Evolutionary conservation across 2,888 invertebrate species (phyloP).

Genomic region (Campoplex nolae): DNA sequence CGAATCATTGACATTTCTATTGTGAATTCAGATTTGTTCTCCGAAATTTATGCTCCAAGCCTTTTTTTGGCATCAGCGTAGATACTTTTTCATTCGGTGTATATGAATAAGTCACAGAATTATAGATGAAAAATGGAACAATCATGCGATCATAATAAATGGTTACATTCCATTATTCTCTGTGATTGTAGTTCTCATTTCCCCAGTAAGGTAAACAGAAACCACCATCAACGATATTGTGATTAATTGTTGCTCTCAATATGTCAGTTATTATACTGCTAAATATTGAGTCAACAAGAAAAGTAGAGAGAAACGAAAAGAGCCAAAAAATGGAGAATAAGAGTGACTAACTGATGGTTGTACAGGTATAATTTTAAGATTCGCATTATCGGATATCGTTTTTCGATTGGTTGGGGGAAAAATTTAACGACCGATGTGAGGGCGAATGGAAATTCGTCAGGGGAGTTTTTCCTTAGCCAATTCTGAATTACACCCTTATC

Average conservation of each 20-base stretch:
- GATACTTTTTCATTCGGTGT: not conserved
- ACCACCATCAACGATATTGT: not conserved
- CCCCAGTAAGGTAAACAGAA: no score
- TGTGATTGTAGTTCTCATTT: no score
- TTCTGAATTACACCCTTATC: conserved; percentile 41
- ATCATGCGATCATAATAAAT: no score
- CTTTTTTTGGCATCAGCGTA: not conserved
- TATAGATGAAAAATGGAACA: no score
- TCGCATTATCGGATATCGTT: conserved; percentile 81
- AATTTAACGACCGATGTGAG: conserved; percentile 77
- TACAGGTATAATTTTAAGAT: conserved; percentile 69
- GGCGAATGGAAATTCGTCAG: conserved; percentile 78
- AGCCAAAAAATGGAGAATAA: not conserved
- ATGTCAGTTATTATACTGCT: not conserved
- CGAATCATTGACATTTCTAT: not conserved
- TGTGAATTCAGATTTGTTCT: not conserved
- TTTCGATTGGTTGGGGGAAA: conserved; percentile 77
- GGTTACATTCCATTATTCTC: no score
- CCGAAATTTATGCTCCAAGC: not conserved
- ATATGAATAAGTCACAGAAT: no score
- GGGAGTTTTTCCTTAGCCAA: conserved; percentile 65
- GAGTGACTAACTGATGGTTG: conserved; percentile 45
- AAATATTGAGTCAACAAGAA: not conserved
- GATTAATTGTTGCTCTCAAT: not conserved
- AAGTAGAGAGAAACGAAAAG: conserved; percentile 8